A percentile compares a stretch with the other conserved stretches of the same genome.
Conservation (phyloP, 2,888 invertebrate species). For the Amiota mariae region DNA sequence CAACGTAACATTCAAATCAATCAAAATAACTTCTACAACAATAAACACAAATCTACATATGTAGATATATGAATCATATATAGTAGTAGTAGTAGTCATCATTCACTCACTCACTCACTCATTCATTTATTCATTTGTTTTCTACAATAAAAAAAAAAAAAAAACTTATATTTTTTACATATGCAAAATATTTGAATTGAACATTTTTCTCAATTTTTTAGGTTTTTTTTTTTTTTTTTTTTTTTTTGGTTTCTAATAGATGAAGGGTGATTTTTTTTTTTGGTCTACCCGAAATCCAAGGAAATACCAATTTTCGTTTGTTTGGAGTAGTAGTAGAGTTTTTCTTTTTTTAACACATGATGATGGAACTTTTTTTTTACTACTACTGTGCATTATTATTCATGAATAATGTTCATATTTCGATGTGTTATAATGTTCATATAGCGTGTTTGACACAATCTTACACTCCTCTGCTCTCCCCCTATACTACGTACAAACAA, state of each 20-base stretch:
- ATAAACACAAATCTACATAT: neutral
- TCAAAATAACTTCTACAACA: slow-evolving; percentile 50
- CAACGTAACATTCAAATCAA: slow-evolving; percentile 70
- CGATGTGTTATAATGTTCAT: slow-evolving; percentile 12
- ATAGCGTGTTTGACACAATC: slow-evolving; percentile 23
- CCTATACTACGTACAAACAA: too few relatives aligned
- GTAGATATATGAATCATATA: neutral
- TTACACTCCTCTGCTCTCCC: too few relatives aligned
- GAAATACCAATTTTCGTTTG: slow-evolving; percentile 4
- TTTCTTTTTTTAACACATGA: neutral
- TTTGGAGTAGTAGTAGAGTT: too few relatives aligned
- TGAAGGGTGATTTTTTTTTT: neutral
- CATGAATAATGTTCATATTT: slow-evolving; percentile 14
- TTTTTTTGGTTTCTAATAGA: neutral
- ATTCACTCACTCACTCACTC: neutral
- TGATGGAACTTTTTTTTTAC: slow-evolving; percentile 4
- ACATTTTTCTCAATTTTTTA: neutral
- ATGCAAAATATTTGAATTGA: slow-evolving; percentile 17
- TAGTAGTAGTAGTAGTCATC: neutral
- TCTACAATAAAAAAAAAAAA: neutral
- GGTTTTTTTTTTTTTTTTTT: neutral
- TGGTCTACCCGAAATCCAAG: neutral
- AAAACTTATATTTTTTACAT: neutral
- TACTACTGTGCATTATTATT: slow-evolving; percentile 10
- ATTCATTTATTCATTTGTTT: too few relatives aligned